These are phyloP conservation scores for Tetragonisca angustula DNA, from an alignment of 2,888 invertebrate species.

Conservation along the genomic window DNA sequence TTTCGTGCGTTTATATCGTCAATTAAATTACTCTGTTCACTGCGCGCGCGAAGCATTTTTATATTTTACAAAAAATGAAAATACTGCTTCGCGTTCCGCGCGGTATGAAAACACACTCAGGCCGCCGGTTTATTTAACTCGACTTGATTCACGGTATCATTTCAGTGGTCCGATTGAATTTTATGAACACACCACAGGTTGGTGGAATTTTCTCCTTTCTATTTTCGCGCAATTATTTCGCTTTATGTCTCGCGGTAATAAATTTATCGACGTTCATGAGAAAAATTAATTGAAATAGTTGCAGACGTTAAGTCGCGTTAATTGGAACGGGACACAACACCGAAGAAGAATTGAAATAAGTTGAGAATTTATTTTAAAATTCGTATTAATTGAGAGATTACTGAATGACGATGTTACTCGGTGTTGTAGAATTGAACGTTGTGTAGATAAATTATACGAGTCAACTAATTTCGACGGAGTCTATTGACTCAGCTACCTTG, in stretches of 20 bases:
- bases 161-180: not conserved
- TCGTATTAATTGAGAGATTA: too few relatives aligned
- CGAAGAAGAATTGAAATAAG: not conserved
- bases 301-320: not conserved
- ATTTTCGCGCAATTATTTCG: not conserved
- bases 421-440: not conserved
- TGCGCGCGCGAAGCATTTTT: not conserved
- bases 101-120: not conserved
- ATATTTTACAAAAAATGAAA: not conserved
- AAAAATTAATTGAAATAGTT: not conserved
- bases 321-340: not conserved
- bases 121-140: not conserved
- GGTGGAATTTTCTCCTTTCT: not conserved
- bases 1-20: not conserved
- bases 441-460: not conserved
- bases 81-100: not conserved
- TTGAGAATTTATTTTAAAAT: not conserved
- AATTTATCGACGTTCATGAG: not conserved
- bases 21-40: not conserved
- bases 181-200: not conserved
- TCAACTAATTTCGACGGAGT: not conserved
- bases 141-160: not conserved
- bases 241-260: not conserved
- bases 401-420: not conserved
- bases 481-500: not conserved